Evolutionary conservation across 2,797 vertebrate species (phyloP).

Genomic region (Ataeniobius toweri): DNA sequence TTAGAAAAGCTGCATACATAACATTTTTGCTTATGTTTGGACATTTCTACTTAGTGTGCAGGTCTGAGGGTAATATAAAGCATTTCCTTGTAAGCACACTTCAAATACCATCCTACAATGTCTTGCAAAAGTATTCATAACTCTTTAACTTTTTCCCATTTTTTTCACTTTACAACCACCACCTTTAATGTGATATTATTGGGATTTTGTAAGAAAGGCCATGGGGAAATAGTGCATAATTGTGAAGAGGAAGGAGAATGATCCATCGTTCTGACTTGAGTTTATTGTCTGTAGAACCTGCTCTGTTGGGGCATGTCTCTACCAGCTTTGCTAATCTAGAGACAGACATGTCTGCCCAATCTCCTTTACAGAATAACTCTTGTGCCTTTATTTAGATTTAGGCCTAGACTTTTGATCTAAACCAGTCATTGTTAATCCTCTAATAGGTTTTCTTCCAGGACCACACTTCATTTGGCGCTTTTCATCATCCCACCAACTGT

Average conservation of each 20-base stretch:
- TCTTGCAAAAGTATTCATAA: neutral
- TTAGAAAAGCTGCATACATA: neutral
- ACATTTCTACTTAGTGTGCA: neutral
- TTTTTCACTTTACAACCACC: neutral
- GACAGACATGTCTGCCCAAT: neutral
- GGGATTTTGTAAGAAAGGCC: neutral
- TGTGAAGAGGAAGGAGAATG: neutral
- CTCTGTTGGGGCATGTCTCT: neutral
- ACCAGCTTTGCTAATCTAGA: neutral
- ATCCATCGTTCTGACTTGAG: neutral
- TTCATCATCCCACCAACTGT: neutral
- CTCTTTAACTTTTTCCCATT: neutral
- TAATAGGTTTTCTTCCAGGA: neutral
- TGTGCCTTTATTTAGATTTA: neutral
- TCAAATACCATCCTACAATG: neutral
- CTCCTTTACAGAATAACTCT: neutral
- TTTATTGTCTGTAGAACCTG: neutral
- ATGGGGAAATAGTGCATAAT: neutral
- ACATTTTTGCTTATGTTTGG: neutral
- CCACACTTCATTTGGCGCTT: neutral
- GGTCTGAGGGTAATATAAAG: neutral
- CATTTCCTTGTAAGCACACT: neutral
- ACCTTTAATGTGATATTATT: neutral
- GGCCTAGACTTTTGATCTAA: neutral
- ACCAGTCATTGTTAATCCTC: neutral